Evolutionary conservation across 2,888 invertebrate genomes (phyloP), one percentile per base, ranked within the genome.

Genomic region (Ischnus inquisitorius): DNA sequence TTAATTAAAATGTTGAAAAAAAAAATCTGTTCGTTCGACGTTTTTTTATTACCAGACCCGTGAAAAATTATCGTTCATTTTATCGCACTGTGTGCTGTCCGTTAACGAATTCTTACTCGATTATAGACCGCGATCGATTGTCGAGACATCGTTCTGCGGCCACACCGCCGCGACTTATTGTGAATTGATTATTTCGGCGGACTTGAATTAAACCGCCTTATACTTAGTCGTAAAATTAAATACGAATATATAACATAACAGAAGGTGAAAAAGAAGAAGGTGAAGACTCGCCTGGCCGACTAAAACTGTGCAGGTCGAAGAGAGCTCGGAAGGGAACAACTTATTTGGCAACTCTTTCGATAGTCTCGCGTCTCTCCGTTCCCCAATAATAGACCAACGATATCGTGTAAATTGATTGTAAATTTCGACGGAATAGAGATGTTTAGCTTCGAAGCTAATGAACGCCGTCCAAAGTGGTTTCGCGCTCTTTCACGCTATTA

Each of bases 301-400:
- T 64, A 75, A 64, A 64, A 75, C 10, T 75, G 75, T 51, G n/a
- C 75, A 41, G 62, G 41, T 68, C 68, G 68, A 43, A 62, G 28
- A 54, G 54, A 65, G 4, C 19, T 39, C 14, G 12, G 10, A 5
- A 46, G 14, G 28, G 14, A 62, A 62, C 28, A 74, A 51, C 57
- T 34, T 14, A 62, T 80, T 80, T 80, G 80, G 80, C 80, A 80
- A 75, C 62, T 62, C 25, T 46, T 69, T 78, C 60, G 65, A 39
- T 64, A 62, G 34, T 34, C 34, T 34, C 34, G 34, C 5, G 34
- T 34, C 34, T 34, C 34, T 34, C n/a, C n/a, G 34, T 8, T 34
- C 6, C 34, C 5, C 8, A 34, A 34, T 34, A 34, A 34, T 34
- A 34, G 34, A 51, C 71, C 51, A 54, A 4, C 28, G 6, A 28